Evolutionary conservation across 2,888 invertebrate species (phyloP), one percentile per base, ranked within the genome.

Genomic region (Eupelmus urozonus): DNA sequence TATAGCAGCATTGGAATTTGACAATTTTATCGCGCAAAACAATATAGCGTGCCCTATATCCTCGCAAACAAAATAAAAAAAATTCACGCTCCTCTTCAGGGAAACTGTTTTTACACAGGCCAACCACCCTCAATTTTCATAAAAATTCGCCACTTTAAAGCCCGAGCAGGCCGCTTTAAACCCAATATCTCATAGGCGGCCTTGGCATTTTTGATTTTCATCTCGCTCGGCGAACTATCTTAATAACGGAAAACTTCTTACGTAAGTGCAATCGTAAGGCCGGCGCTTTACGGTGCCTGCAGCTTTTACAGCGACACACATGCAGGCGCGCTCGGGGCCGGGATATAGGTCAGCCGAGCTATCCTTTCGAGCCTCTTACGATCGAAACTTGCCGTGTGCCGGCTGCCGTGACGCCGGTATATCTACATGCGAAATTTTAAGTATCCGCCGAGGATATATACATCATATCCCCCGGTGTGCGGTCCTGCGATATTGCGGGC

Each of bases 401-500:
- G n/a, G n/a, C n/a, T n/a, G n/a, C n/a, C n/a, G n/a, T n/a, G n/a
- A n/a, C 34, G 13, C 27, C 18, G 34, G 49, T 49, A 23, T 27
- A 57, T 23, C 23, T 75, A 25, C 25, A 23, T 60, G 60, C 57
- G 42, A 60, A 75, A 75, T 75, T 75, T 66, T 67, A 67, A 75
- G 67, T 40, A 67, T 34, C 59, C 45, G 20, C 9, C 59, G 45
- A 67, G n/a, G n/a, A n/a, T 45, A 63, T 23, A 45, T 49, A 18
- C n/a, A n/a, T n/a, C 23, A 53, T 18, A 53, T 27, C 16, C 49
- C 25, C 0, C 18, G 2, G 23, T 40, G 34, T 3, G 34, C 27
- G 45, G 25, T n/a, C n/a, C 40, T 45, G 51, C 18, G 45, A 45
- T 23, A 63, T 25, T 63, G 42, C 40, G n/a, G n/a, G n/a, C n/a